phyloP scores from a whole-genome alignment of 2,888 invertebrate species.

The Ptycholaimellus sp. region DNA sequence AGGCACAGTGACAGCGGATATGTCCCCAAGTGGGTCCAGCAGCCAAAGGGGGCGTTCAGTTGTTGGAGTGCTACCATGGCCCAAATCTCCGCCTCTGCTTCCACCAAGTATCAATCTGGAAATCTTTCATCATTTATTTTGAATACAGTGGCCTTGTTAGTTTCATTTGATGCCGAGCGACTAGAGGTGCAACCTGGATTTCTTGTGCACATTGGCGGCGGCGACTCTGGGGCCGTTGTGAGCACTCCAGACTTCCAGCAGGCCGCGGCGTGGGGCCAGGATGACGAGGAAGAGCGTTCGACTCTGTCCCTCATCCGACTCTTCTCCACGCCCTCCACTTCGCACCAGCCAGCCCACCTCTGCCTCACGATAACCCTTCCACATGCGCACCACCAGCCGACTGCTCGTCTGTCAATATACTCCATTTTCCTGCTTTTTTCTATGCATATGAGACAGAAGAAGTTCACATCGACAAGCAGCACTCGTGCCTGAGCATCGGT shows the following conservation, averaged over 20 bases:
- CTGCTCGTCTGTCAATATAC: slow-evolving; percentile 27
- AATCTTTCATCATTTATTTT: too few species aligned
- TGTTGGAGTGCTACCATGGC: too few species aligned
- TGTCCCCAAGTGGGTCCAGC: too few species aligned
- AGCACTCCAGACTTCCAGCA: slow-evolving; percentile 62
- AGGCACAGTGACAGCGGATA: too few species aligned
- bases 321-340: slow-evolving; percentile 1
- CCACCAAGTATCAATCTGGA: too few species aligned
- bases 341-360: slow-evolving; percentile 5
- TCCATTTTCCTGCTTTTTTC: background rate
- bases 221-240: slow-evolving; percentile 68
- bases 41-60: too few species aligned
- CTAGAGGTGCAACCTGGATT: too few species aligned
- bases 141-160: too few species aligned
- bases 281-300: slow-evolving; percentile 52
- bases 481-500: slow-evolving; percentile 68
- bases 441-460: slow-evolving; percentile 1
- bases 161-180: too few species aligned
- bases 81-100: too few species aligned
- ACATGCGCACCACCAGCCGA: slow-evolving; percentile 55
- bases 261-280: slow-evolving; percentile 68
- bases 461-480: slow-evolving; percentile 49
- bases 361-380: slow-evolving; percentile 87
- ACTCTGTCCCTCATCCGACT: slow-evolving; percentile 10
- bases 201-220: slow-evolving; percentile 63